Evolutionary conservation across 2,888 invertebrate species (phyloP).

Genomic region (Eurytoma californica): DNA sequence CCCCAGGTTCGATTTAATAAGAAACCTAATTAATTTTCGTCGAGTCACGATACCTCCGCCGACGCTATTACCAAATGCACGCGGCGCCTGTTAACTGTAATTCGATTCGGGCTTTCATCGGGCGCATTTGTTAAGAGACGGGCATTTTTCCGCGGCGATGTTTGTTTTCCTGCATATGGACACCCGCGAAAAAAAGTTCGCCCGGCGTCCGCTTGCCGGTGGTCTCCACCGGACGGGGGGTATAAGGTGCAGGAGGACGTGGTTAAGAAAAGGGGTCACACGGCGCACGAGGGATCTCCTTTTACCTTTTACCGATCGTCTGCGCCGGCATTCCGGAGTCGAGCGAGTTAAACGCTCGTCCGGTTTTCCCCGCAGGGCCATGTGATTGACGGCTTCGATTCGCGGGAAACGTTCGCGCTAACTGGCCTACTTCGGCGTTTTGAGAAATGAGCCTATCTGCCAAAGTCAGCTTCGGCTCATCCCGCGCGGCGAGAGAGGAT

Average conservation of each 20-base stretch:
- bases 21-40: no score
- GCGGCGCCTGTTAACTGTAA: no score
- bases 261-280: constrained; percentile 33
- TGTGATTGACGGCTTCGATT: constrained; percentile 1
- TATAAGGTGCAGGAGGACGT: background rate
- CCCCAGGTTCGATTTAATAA: no score
- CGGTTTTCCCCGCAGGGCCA: constrained; percentile 1
- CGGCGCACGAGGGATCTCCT: constrained; percentile 35
- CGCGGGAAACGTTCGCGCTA: constrained; percentile 31
- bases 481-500: no score
- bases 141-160: no score
- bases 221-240: background rate
- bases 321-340: constrained; percentile 29
- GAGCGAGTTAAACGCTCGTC: background rate
- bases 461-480: no score
- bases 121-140: no score
- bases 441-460: constrained; percentile 4
- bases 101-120: no score
- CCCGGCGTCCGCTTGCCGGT: background rate
- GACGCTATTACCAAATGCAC: no score
- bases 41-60: no score
- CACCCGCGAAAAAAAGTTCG: background rate
- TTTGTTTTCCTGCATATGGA: no score
- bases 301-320: constrained; percentile 31
- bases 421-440: constrained; percentile 24